Evolutionary conservation across 2,888 invertebrate species (phyloP).

Genomic region (Apocheima hispidaria): DNA sequence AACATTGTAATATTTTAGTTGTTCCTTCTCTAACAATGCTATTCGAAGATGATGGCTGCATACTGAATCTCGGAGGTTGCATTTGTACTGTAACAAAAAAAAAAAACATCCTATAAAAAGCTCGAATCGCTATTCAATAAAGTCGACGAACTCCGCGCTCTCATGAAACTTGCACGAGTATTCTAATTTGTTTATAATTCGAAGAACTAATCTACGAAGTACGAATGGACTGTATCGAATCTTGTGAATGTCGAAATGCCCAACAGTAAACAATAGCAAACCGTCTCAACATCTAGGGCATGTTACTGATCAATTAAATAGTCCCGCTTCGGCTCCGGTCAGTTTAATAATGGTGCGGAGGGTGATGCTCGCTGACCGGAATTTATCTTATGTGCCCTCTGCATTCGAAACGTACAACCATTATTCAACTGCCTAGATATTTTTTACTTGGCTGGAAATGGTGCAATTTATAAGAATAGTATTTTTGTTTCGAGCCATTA

Average conservation of each 20-base stretch:
- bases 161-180: constrained; percentile 28
- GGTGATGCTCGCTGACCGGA: constrained; percentile 64
- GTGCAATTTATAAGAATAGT: constrained; percentile 25
- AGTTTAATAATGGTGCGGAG: constrained; percentile 50
- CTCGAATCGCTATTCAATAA: constrained; percentile 11
- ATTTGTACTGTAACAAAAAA: constrained; percentile 80
- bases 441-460: constrained; percentile 34
- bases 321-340: constrained; percentile 60
- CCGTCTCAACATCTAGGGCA: constrained; percentile 39
- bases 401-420: constrained; percentile 49
- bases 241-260: constrained; percentile 34
- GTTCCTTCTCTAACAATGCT: constrained; percentile 95
- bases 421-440: constrained; percentile 53
- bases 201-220: constrained; percentile 33
- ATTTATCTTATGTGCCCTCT: constrained; percentile 58
- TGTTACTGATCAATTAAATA: constrained; percentile 51
- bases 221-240: constrained; percentile 34
- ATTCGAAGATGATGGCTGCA: constrained; percentile 94
- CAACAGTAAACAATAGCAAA: constrained; percentile 34
- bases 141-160: constrained; percentile 12
- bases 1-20: constrained; percentile 96
- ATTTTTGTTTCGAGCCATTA: constrained; percentile 19
- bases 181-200: constrained; percentile 37
- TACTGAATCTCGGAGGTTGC: constrained; percentile 95
- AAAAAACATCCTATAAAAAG: constrained; percentile 29